phyloP scores from a whole-genome alignment of 2,888 invertebrate genomes.

The Drosophila anceps region DNA sequence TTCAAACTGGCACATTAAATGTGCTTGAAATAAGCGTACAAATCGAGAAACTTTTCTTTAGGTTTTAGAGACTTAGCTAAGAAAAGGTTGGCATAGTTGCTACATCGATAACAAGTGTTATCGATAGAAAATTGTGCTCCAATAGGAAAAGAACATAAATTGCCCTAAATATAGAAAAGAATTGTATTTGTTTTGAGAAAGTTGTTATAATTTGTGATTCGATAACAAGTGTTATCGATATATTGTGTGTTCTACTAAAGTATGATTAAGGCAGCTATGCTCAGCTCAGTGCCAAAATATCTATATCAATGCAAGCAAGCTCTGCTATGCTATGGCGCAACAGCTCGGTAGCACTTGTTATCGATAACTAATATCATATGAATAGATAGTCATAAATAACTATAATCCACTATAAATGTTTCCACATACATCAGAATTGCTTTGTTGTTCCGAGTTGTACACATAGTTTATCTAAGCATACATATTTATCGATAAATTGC shows the following conservation, averaged over 20 bases:
- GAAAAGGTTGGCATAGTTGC: not conserved
- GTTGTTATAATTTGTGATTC: not conserved
- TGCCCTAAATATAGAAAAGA: too few species aligned
- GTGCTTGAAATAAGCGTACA: not conserved
- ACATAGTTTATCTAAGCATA: not conserved
- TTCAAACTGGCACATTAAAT: not conserved
- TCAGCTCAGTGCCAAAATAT: too few species aligned
- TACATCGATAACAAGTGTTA: slow-evolving; percentile 1
- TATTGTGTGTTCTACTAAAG: not conserved
- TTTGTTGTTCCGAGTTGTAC: not conserved
- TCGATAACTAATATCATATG: not conserved
- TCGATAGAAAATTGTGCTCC: not conserved
- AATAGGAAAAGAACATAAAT: not conserved
- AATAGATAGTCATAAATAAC: not conserved
- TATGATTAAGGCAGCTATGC: too few species aligned
- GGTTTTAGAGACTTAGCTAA: not conserved
- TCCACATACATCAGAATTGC: not conserved
- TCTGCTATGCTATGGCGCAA: not conserved
- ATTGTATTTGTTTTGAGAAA: too few species aligned
- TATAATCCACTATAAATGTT: not conserved
- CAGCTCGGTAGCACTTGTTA: not conserved
- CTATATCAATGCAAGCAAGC: too few species aligned
- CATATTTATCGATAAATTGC: slow-evolving; percentile 47
- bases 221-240: not conserved
- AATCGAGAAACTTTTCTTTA: not conserved